Conservation (phyloP, 92 coral and sea anemone genomes). For the Galaxea fascicularis region DNA sequence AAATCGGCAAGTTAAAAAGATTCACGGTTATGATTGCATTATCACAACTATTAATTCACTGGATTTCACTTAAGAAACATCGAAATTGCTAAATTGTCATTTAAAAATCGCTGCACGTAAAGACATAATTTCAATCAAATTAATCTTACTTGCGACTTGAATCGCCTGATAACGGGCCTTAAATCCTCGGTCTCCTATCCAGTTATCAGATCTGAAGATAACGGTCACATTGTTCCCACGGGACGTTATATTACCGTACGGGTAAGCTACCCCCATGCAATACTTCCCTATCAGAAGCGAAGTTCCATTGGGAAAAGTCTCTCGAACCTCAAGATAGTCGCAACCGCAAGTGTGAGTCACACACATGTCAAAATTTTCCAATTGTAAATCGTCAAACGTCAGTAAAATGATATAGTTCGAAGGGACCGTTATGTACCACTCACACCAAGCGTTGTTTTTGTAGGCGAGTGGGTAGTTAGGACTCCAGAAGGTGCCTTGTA, state of each 20-base stretch:
- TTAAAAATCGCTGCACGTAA: too few species aligned
- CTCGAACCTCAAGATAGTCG: conserved; percentile 53
- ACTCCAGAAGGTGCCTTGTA: conserved; percentile 50
- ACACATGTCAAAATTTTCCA: conserved; percentile 38
- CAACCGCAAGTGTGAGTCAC: conserved; percentile 37
- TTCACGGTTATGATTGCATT: too few species aligned
- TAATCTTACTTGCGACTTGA: conserved; percentile 33
- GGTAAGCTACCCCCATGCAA: conserved; percentile 54
- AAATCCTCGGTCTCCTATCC: conserved; percentile 24
- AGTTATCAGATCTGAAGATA: conserved; percentile 41
- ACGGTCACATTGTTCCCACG: conserved; percentile 47
- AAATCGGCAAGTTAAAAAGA: too few species aligned
- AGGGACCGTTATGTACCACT: conserved; percentile 65
- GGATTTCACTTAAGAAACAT: too few species aligned
- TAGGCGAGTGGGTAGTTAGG: conserved; percentile 58
- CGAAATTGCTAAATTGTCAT: too few species aligned
- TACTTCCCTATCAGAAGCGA: conserved; percentile 27
- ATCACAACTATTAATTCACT: too few species aligned
- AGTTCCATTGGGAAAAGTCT: conserved; percentile 22
- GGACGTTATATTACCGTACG: conserved; percentile 36
- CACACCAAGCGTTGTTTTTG: conserved; percentile 53
- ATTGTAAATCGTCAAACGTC: conserved; percentile 38
- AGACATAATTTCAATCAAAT: neutral
- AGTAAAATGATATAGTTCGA: conserved; percentile 48
- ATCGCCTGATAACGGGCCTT: conserved; percentile 40